A percentile compares a stretch with the other conserved stretches of the same genome.
Conservation (phyloP, 2,797 vertebrate species). For the Channallabes apus region DNA sequence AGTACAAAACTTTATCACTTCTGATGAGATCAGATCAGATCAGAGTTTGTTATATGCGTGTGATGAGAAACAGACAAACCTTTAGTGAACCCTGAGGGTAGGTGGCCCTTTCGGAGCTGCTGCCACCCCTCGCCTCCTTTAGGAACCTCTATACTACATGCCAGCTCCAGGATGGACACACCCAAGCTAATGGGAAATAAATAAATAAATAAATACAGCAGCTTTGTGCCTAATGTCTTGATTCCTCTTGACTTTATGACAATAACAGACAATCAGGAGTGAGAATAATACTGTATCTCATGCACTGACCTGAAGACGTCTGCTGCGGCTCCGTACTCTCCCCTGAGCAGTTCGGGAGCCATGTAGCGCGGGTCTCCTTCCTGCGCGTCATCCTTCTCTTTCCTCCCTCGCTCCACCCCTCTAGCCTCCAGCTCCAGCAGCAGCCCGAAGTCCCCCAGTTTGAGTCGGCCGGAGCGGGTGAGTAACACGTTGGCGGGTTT, state of each 20-base stretch:
- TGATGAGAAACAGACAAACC: slow-evolving; percentile 63
- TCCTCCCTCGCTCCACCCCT: slow-evolving; percentile 38
- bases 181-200: slow-evolving; percentile 75
- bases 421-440: slow-evolving; percentile 71
- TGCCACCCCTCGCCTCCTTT: slow-evolving; percentile 89
- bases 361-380: slow-evolving; percentile 91
- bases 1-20: not conserved
- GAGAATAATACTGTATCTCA: too few species aligned
- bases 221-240: not conserved
- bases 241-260: not conserved
- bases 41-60: not conserved
- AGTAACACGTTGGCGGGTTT: slow-evolving; percentile 91
- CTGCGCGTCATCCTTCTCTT: slow-evolving; percentile 75
- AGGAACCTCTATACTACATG: slow-evolving; percentile 87
- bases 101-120: slow-evolving; percentile 81
- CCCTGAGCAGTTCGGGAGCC: slow-evolving; percentile 87
- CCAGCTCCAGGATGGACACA: slow-evolving; percentile 86
- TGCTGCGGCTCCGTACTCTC: slow-evolving; percentile 80
- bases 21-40: not conserved
- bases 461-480: slow-evolving; percentile 79
- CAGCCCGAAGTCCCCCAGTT: slow-evolving; percentile 88
- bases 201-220: not conserved
- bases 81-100: slow-evolving; percentile 81
- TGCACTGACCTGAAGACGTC: slow-evolving; percentile 95
- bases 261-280: too few species aligned